These are phyloP conservation scores for Mormoops blainvillei DNA, from an alignment of 2,113 vertebrate species.

Conservation along the genomic window DNA sequence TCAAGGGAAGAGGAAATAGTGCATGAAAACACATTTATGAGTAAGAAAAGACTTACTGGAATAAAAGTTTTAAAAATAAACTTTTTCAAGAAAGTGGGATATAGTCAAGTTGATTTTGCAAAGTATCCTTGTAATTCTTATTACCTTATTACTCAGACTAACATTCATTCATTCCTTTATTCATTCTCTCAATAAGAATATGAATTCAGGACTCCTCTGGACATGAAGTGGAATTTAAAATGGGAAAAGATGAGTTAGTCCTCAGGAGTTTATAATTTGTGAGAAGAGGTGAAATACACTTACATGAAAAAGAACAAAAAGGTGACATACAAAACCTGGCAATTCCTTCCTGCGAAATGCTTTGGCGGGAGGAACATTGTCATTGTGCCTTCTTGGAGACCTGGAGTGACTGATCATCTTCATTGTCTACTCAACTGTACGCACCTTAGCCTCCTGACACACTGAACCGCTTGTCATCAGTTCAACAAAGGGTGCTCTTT, in stretches of 20 bases:
- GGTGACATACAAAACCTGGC: neutral
- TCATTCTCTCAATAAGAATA: neutral
- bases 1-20: neutral
- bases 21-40: neutral
- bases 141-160: constrained; percentile 3
- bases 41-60: constrained; percentile 6
- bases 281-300: neutral
- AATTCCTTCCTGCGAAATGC: neutral
- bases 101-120: neutral
- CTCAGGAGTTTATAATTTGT: constrained; percentile 17
- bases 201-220: neutral
- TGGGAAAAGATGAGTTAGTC: neutral
- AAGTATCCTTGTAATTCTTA: neutral
- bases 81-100: neutral
- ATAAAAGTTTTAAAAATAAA: neutral
- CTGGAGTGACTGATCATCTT: neutral
- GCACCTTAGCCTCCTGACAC: neutral
- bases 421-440: neutral
- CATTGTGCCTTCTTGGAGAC: neutral
- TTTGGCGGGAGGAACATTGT: neutral
- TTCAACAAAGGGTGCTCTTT: neutral
- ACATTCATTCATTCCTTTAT: neutral
- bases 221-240: constrained; percentile 33
- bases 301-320: neutral
- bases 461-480: neutral